Evolutionary conservation across 2,797 vertebrate species (phyloP), one percentile per base, ranked within the genome.

Genomic region (Micropoecilia bifurca): DNA sequence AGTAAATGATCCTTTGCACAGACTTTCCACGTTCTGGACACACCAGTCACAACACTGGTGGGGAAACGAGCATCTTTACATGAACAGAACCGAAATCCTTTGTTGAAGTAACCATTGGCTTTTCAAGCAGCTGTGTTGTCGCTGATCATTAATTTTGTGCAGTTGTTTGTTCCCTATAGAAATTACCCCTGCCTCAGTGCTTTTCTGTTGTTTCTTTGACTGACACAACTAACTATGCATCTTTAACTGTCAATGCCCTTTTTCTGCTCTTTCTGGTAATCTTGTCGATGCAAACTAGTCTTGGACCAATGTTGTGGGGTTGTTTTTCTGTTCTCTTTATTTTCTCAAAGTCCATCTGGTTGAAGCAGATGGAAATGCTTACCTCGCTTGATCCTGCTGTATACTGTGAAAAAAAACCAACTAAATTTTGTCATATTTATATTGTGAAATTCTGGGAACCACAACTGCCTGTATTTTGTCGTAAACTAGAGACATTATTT

Each of bases 1-100:
- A 80, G 82, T 76, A 89, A 93, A 94, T 86, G 74, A 88, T 81
- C 75, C 86, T 57, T 14, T 73, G 63, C 73, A 78, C 41, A 28
- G 4, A n/a, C 45, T 73, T 33, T 43, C 36, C 53, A 1, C 76
- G 75, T 75, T 82, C 30, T 71, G 41, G 68, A 75, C 69, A 77
- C 43, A 81, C 50, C 66, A 81, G 45, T 48, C n/a, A 73, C 55
- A 76, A 36, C 1, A 7, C 6, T 45, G 16, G 36, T 68, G 30
- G 25, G 25, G n/a, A 69, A 69, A 69, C 1, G 0, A 25, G 36
- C n/a, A 25, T 16, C 6, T 43, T 43, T 71, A 6, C 39, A 43
- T 41, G 28, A 2, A 36, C n/a, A 43, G n/a, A 71, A 66, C 4
- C 6, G 18, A 66, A 6, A 66, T 12, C 36, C 20, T 68, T 68